Base-by-base conservation (phyloP, 2,888 invertebrate genomes). In the Melinaea menophilus region DNA sequence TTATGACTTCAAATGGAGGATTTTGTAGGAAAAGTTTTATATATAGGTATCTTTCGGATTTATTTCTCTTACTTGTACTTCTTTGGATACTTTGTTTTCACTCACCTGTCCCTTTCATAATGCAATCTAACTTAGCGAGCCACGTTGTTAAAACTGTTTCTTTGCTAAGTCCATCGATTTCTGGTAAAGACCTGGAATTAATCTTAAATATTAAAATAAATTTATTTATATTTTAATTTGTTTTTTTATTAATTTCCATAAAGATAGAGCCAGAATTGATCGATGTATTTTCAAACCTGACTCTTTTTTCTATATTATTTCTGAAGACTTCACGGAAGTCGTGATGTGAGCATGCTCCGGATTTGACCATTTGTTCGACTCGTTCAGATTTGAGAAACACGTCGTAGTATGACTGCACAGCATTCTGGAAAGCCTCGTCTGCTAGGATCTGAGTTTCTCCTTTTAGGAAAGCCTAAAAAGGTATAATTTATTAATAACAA, bases 91-190 rank as follows among this genome's bases (percentile, higher is more conserved):
- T 11, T 31, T n/a, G 31, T 60, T 55, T 13, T 5, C 47, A 81
- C 88, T 86, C 78, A 92, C 92, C 92, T 59, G 92, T 94, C 88
- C 97, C 97, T 90, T 97, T 97, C 85, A 98, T 95, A 81, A 99
- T 99, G 86, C 98, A 98, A 91, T 99, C 99, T 87, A 99, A 99
- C 88, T 99, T 99, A 63, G 98, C 98, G 94, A 99, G 95, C 99
- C 99, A 99, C 55, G 99, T 99, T 70, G 98, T 98, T 72, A 99
- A 92, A 54, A 99, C 99, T 55, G 99, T 99, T 90, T 99, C 99
- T 92, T 99, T 99, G 91, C 98, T 99, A 75, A 99, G 91, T 71
- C 99, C 99, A 90, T 99, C 99, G 82, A 99, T 99, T 93, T 99
- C 99, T 71, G 99, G 99, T 80, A 99, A 93, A 80, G 98, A 98